phyloP scores from a whole-genome alignment of 2,113 vertebrate genomes.

The Numida meleagris region DNA sequence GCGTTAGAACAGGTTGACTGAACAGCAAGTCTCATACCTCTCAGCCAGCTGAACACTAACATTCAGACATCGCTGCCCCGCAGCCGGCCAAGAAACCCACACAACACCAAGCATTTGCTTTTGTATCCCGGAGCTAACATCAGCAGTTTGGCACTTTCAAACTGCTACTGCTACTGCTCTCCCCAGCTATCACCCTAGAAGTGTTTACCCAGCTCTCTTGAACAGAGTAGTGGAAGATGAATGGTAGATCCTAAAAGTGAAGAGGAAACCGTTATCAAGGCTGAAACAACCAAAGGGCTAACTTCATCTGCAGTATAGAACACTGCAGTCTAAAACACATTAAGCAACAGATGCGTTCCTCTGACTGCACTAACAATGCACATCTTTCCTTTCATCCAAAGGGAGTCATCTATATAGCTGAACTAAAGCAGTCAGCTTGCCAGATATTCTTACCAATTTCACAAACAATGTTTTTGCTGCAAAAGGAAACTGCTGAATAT shows the following conservation, averaged over 20 bases:
- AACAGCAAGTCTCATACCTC: accelerated
- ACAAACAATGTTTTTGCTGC: background rate
- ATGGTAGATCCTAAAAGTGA: background rate
- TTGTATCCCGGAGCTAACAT: accelerated
- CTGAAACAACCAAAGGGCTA: background rate
- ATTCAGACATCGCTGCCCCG: background rate
- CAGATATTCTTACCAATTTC: background rate
- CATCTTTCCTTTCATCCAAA: background rate
- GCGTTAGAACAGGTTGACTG: background rate
- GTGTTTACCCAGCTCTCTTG: background rate
- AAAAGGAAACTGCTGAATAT: background rate
- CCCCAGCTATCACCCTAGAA: background rate
- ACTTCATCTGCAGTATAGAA: background rate
- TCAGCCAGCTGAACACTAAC: background rate
- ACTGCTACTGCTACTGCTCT: too few relatives aligned
- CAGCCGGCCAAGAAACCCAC: background rate
- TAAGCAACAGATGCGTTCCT: background rate
- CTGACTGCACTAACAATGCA: accelerated
- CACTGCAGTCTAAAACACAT: too few relatives aligned
- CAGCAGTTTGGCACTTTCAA: background rate
- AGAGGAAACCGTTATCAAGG: background rate
- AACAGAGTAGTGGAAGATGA: background rate
- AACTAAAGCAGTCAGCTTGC: background rate
- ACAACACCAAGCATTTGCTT: background rate
- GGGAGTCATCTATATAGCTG: accelerated